Evolutionary conservation across 2,113 vertebrate genomes (phyloP).

Genomic region (Varanus komodoensis): DNA sequence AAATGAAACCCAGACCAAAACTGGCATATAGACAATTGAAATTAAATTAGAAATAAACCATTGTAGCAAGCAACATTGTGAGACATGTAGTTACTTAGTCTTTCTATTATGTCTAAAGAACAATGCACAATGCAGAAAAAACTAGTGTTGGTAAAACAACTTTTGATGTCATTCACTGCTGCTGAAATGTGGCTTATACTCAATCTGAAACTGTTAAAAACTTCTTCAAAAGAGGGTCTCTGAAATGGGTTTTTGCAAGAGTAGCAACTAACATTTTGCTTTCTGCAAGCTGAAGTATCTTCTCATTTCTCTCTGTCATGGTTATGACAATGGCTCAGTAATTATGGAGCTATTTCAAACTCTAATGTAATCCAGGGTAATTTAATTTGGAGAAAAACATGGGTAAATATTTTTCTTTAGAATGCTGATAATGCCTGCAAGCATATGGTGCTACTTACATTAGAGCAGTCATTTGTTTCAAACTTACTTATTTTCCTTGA

Average conservation of each 20-base stretch:
- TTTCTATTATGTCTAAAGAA: background rate
- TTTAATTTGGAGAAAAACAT: constrained; percentile 62
- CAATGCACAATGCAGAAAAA: background rate
- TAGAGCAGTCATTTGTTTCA: background rate
- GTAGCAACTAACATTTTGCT: constrained; percentile 39
- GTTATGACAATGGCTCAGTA: constrained; percentile 38
- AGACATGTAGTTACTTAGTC: background rate
- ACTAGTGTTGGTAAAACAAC: background rate
- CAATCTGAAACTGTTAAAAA: background rate
- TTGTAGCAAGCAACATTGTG: constrained; percentile 22
- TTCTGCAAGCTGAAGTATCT: constrained; percentile 27
- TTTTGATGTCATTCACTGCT: background rate
- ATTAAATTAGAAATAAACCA: background rate
- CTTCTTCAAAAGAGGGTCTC: background rate
- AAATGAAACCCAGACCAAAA: background rate
- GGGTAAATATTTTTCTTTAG: constrained; percentile 52
- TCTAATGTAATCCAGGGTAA: constrained; percentile 51
- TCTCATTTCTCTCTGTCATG: background rate
- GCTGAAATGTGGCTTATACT: background rate
- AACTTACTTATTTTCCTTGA: background rate
- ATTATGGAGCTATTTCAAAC: constrained; percentile 56
- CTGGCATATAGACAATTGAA: background rate
- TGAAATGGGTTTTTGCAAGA: constrained; percentile 54
- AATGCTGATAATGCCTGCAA: constrained; percentile 4
- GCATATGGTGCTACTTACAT: background rate